Conservation (phyloP, 1,140 invertebrate genomes). For the Pseudomyrmex dendroicus region DNA sequence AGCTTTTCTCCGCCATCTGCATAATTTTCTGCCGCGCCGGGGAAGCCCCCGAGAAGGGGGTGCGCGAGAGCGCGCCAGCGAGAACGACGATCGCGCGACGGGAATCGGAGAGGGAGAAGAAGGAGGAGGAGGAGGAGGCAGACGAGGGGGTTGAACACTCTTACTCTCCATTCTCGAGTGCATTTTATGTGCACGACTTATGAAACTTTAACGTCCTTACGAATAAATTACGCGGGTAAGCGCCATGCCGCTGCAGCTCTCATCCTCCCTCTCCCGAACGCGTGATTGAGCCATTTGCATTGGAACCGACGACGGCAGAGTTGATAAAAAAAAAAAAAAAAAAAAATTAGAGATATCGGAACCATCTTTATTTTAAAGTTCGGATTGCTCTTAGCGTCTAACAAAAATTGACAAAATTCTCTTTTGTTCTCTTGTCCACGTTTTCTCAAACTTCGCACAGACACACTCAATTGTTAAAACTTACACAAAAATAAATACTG, state of each 20-base stretch:
- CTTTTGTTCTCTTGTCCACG: too few species aligned
- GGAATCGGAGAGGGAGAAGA: conserved; percentile 27
- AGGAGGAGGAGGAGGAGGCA: conserved; percentile 9
- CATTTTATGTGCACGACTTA: conserved; percentile 83
- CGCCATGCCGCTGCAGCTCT: conserved; percentile 57
- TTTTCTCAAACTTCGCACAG: too few species aligned
- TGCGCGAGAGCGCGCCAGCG: conserved; percentile 37
- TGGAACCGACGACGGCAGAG: conserved; percentile 55
- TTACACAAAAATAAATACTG: too few species aligned
- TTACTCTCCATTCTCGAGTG: conserved; percentile 73
- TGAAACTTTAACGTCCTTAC: conserved; percentile 80
- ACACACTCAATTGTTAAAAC: too few species aligned
- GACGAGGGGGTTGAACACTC: conserved; percentile 55
- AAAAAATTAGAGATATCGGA: too few species aligned
- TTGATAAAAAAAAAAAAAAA: conserved; percentile 57
- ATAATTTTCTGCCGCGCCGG: conserved; percentile 83
- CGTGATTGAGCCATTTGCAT: conserved; percentile 74
- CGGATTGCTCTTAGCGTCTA: not conserved
- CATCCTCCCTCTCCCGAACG: conserved; percentile 51
- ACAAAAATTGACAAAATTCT: not conserved
- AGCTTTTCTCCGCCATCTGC: conserved; percentile 85
- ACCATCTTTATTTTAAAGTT: too few species aligned
- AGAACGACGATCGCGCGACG: conserved; percentile 43
- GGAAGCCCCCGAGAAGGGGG: conserved; percentile 40
- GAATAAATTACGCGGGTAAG: conserved; percentile 79